These are phyloP conservation scores for Zhuqinia jingwanae DNA, from an alignment of 2,888 invertebrate genomes.

Conservation along the genomic window DNA sequence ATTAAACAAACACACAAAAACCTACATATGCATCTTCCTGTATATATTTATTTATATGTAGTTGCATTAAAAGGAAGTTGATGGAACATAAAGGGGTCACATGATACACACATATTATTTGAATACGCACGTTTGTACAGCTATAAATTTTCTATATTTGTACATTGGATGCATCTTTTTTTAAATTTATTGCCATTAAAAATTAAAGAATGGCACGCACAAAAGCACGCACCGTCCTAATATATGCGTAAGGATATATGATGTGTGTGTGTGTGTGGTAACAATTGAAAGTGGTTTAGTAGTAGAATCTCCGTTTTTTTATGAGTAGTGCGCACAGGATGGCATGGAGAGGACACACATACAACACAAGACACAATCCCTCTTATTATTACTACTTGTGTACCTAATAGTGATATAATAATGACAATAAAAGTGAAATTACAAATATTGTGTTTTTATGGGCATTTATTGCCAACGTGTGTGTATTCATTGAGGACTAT, in stretches of 20 bases:
- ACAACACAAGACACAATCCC: conserved; percentile 25
- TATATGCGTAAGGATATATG: neutral
- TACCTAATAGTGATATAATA: conserved; percentile 51
- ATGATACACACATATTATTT: neutral
- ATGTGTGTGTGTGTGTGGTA: neutral
- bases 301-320: no score
- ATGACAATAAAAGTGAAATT: conserved; percentile 69
- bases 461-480: conserved; percentile 56
- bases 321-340: neutral
- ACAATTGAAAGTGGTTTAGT: no score
- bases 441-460: conserved; percentile 68
- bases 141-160: conserved; percentile 44
- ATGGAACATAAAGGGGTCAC: neutral
- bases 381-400: conserved; percentile 1
- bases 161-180: conserved; percentile 41
- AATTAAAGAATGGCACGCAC: conserved; percentile 60
- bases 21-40: neutral
- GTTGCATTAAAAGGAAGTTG: neutral
- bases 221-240: conserved; percentile 45
- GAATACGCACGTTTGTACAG: neutral
- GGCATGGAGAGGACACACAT: neutral
- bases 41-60: neutral
- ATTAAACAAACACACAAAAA: conserved; percentile 2
- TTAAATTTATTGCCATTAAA: conserved; percentile 54
- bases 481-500: conserved; percentile 44